Conservation (phyloP, 2,888 invertebrate species). For the Tromatobia lineatoria region DNA sequence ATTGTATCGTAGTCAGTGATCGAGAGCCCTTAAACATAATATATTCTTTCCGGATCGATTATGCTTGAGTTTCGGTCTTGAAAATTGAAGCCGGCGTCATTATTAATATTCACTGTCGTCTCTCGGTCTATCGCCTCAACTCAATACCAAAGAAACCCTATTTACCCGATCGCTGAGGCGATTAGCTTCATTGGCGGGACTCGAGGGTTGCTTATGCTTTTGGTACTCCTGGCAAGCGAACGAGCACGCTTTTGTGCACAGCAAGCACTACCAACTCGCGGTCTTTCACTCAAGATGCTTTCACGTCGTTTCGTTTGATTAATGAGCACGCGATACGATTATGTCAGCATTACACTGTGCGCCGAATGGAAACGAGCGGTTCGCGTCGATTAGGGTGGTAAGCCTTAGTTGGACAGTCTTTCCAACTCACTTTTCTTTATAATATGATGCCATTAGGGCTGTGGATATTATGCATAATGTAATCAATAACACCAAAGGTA, state of each 20-base stretch:
- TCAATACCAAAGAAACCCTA: slow-evolving; percentile 65
- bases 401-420: slow-evolving; percentile 35
- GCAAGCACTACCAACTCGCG: slow-evolving; percentile 60
- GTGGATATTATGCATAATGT: slow-evolving; percentile 38
- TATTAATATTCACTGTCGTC: slow-evolving; percentile 48
- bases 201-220: slow-evolving; percentile 50
- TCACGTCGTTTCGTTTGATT: slow-evolving; percentile 77
- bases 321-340: slow-evolving; percentile 72
- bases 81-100: slow-evolving; percentile 16
- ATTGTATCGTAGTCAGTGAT: slow-evolving; percentile 39
- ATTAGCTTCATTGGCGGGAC: slow-evolving; percentile 73
- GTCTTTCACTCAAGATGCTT: slow-evolving; percentile 71
- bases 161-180: slow-evolving; percentile 59
- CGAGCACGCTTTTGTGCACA: slow-evolving; percentile 72
- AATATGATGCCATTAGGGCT: slow-evolving; percentile 53
- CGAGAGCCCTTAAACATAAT: slow-evolving; percentile 50
- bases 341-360: slow-evolving; percentile 41
- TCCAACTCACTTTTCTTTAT: slow-evolving; percentile 32
- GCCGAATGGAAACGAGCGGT: slow-evolving; percentile 34
- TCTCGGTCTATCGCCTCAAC: slow-evolving; percentile 73
- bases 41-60: slow-evolving; percentile 67
- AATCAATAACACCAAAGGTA: slow-evolving; percentile 54
- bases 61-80: slow-evolving; percentile 58
- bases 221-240: slow-evolving; percentile 35
- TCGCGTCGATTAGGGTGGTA: slow-evolving; percentile 62